Evolutionary conservation across 2,113 vertebrate species (phyloP).

Genomic region (human (Homo sapiens)): GRCh38 chr6:87944001-87944500

Average conservation of each 20-base stretch:
- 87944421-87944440: too few species aligned
- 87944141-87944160: not conserved
- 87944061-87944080: not conserved
- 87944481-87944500: not conserved
- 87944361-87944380: too few species aligned
- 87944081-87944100: not conserved
- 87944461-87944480: too few species aligned
- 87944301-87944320: not conserved
- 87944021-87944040: not conserved
- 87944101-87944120: constrained; percentile 6
- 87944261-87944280: not conserved
- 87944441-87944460: too few species aligned
- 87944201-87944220: not conserved
- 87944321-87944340: not conserved
- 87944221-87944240: not conserved
- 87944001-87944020: not conserved
- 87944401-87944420: too few species aligned
- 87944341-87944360: not conserved
- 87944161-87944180: not conserved
- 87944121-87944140: not conserved
- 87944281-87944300: rapidly evolving
- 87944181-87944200: not conserved
- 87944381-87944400: too few species aligned
- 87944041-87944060: not conserved
- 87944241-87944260: not conserved